Base-by-base conservation (phyloP, 2,888 invertebrate genomes). In the Phyllotreta striolata region DNA sequence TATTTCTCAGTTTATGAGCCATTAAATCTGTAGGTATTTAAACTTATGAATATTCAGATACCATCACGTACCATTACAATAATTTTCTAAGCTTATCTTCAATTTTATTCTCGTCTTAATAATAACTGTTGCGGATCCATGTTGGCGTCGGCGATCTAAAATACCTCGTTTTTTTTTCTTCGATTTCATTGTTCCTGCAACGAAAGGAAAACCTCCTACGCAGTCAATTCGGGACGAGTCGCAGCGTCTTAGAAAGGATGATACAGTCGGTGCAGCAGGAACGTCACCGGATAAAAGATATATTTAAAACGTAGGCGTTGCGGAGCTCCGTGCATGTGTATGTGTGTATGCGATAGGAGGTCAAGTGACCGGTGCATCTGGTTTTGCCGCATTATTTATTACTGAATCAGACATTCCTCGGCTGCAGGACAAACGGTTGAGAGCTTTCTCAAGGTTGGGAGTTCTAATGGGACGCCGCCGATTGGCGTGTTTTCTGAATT, bases 361-460 rank as follows among this genome's bases (percentile, higher is more conserved):
- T 64, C 64, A 64, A 57, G 64, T 61, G 61, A 64, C 64, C 61
- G 47, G 57, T 64, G 64, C 64, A 64, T 64, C 64, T 64, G 61
- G 61, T 64, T 64, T 41, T 40, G 46, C 64, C 40, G 60, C 64
- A 60, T 60, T 60, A 61, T 56, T 64, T 51, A 61, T 57, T 64
- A 56, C 35, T 64, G 61, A 64, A 57, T 64, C 64, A 64, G 57
- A 54, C 64, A 64, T 64, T 64, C 61, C 64, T 59, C 44, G 52
- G 54, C 51, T 58, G 51, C 49, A 58, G 49, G 24, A 47, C 47
- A 14, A 47, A 60, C 60, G 51, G 44, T 54, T 52, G 52, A 52
- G 54, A 60, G 44, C 13, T 24, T 37, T 51, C 59, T 35, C 60
- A 60, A 60, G 52, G 60, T 52, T 54, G 51, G 41, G 34, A n/a